Evolutionary conservation across 92 coral and sea anemone species (phyloP).

Genomic region (Chrysogorgia sp.): DNA sequence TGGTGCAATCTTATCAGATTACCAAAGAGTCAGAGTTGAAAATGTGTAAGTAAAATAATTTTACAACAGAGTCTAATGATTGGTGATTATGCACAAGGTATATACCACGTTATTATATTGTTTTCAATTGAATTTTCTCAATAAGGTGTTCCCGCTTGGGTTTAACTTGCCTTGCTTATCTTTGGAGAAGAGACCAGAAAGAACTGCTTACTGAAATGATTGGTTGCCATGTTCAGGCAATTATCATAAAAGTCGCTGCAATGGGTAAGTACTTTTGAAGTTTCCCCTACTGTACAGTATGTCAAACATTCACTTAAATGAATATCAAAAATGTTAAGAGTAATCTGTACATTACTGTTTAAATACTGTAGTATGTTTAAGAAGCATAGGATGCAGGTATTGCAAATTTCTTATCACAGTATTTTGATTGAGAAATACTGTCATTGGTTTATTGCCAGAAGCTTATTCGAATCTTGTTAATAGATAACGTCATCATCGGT

Average conservation of each 20-base stretch:
- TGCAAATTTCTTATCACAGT: no score
- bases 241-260: constrained; percentile 91
- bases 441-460: no score
- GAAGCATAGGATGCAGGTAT: no score
- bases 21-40: constrained; percentile 90
- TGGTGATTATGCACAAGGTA: background rate
- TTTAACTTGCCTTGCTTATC: constrained; percentile 75
- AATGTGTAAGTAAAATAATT: constrained; percentile 76
- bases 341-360: no score
- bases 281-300: background rate
- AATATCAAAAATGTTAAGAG: no score
- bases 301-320: no score
- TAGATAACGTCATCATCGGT: no score
- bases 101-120: background rate
- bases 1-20: constrained; percentile 94
- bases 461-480: no score
- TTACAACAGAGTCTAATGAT: no score
- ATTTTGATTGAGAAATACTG: no score
- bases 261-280: constrained; percentile 63
- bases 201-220: constrained; percentile 87
- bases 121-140: background rate
- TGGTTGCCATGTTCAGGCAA: constrained; percentile 74
- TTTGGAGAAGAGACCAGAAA: constrained; percentile 91
- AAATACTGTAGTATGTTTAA: no score
- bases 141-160: constrained; percentile 82